Base-by-base conservation (phyloP, 2,113 vertebrate species). In the Rhodinocichla rosea region DNA sequence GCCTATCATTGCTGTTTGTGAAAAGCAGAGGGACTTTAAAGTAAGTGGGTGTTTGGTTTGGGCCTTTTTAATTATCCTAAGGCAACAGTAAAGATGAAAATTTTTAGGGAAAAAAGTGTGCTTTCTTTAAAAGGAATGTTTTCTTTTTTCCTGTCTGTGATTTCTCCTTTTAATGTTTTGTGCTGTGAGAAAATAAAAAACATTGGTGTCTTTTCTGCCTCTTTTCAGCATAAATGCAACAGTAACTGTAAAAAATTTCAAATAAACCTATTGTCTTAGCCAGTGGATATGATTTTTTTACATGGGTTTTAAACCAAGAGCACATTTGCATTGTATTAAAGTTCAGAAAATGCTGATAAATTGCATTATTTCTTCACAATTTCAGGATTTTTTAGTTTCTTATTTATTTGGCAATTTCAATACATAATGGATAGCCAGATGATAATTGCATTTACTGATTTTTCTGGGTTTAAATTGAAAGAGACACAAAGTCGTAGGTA, bases 1-100 rank as follows among this genome's bases (percentile, higher is more conserved):
- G 60, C 99, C 99, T 37, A 98, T 99, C 85, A 99, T 99, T 56
- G 98, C 98, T 2, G 99, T 99, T 92, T 99, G 99, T 95, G 99
- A 99, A 96, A 99, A 99, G 93, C 98, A 99, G 84, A 97, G 99
- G 81, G 99, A 99, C 91, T 99, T 99, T 89, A 99, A 99, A 98
- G 99, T 99, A 98, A 60, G 95, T 94, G 78, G n/a, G 2, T 50
- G 47, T 47, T 1, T 10, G 13, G 1, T 49, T 77, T 83, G 22
- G 18, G 7, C 24, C 42, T 82, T 82, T 55, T 67, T 13, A 57
- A 86, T 55, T 74, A 37, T 63, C 39, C 21, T 70, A 53, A 92
- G 13, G n/a, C 24, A 89, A 32, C 20, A 49, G 20, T 44, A 56
- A 76, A 49, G 35, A 68, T 52, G 17, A 80, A 57, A 10, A 20